Conservation (phyloP, 2,797 vertebrate genomes). For the Neosilurus hyrtlii region DNA sequence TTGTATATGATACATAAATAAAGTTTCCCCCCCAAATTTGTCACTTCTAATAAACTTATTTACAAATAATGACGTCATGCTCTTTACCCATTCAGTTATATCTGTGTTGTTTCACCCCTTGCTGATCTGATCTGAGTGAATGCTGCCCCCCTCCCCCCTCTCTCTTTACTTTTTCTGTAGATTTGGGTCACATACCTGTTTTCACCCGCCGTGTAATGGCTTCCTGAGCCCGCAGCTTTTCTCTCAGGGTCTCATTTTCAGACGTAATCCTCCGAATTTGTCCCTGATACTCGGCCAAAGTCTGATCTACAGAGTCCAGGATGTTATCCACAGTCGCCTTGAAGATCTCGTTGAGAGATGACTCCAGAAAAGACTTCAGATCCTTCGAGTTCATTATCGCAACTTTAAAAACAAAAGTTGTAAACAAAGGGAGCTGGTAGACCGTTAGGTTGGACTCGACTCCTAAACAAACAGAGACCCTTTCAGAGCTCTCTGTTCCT, state of each 20-base stretch:
- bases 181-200: constrained; percentile 42
- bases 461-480: not conserved
- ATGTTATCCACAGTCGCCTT: constrained; percentile 74
- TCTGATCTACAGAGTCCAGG: constrained; percentile 72
- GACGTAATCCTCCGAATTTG: constrained; percentile 69
- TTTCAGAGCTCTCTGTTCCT: not conserved
- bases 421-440: not conserved
- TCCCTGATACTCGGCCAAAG: constrained; percentile 70
- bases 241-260: constrained; percentile 72
- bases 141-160: no score
- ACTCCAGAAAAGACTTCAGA: constrained; percentile 68
- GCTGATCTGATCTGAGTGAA: no score
- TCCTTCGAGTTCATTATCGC: constrained; percentile 64
- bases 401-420: not conserved
- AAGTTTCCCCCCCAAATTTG: no score
- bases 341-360: constrained; percentile 76
- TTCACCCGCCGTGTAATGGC: constrained; percentile 38
- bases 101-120: no score
- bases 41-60: no score
- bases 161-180: no score
- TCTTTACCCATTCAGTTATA: no score
- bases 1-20: no score
- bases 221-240: constrained; percentile 61
- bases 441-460: not conserved
- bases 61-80: no score